Base-by-base conservation (phyloP, 2,888 invertebrate genomes). In the Aleiodes alternator region DNA sequence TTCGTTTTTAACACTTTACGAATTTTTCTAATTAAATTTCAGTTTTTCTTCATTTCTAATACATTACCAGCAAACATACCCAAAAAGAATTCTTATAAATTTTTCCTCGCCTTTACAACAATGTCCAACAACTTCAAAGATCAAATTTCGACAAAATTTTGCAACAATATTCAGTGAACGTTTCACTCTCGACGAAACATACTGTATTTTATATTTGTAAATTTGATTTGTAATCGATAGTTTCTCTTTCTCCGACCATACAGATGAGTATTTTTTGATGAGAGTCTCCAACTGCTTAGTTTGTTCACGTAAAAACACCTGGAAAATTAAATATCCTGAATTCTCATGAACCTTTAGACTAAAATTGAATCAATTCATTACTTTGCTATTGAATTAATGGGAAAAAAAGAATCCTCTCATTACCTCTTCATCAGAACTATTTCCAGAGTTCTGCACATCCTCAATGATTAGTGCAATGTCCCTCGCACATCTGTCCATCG, bases 401-500 rank as follows among this genome's bases (percentile, higher is more conserved):
- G 3, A 43, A 43, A 43, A 0, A 43, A 7, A 7, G 8, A 8
- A 7, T 43, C 9, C 43, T 3, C 43, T 43, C 43, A 43, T 48
- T 50, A 87, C 87, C 82, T 84, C 76, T 31, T 82, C 72, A 80
- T 86, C 80, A 76, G 77, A 80, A 69, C 70, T 68, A 38, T 81
- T 78, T 57, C 71, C 74, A n/a, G 4, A 57, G 1, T 73, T 57
- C 16, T 72, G 76, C n/a, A 79, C 75, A 56, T 81, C 77, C 71
- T 82, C 81, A 23, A 82, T 80, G 68, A 84, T 81, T 56, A 81
- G 78, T 31, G 84, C 84, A 73, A 86, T 83, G 68, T 81, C 75
- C 76, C 80, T 80, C 16, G 80, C 76, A 16, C 85, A 82, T n/a
- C 77, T 79, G 64, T 78, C 76, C 80, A 84, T 86, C 71, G 78